Evolutionary conservation across 1,140 invertebrate genomes (phyloP).

Genomic region (Drosophila biarmipes): DNA sequence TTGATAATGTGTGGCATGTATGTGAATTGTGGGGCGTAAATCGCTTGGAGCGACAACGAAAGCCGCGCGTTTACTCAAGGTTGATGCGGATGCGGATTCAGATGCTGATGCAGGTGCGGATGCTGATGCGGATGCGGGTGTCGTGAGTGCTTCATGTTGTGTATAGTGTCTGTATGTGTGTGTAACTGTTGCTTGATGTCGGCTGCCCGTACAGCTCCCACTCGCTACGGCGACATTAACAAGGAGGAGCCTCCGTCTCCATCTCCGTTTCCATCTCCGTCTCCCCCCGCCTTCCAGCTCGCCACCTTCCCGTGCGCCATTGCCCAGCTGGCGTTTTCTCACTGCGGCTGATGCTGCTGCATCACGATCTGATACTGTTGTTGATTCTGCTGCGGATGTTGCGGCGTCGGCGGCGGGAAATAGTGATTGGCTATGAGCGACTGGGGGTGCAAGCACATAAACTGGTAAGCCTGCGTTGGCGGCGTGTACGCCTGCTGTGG

Average conservation of each 20-base stretch:
- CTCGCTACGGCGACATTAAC: slow-evolving; percentile 31
- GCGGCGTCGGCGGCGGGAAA: slow-evolving; percentile 68
- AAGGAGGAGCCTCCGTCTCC: slow-evolving; percentile 13
- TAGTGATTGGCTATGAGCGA: slow-evolving; percentile 82
- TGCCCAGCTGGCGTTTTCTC: slow-evolving; percentile 48
- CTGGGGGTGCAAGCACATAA: slow-evolving; percentile 86
- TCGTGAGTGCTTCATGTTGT: slow-evolving; percentile 31
- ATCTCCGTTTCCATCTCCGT: neutral
- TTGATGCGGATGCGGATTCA: slow-evolving; percentile 35
- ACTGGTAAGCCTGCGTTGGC: slow-evolving; percentile 84
- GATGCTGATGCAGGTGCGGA: slow-evolving; percentile 16
- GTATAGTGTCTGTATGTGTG: slow-evolving; percentile 32
- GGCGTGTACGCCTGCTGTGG: slow-evolving; percentile 83
- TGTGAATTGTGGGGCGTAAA: slow-evolving; percentile 19
- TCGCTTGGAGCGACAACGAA: slow-evolving; percentile 43
- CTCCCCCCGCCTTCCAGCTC: slow-evolving; percentile 14
- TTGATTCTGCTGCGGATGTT: slow-evolving; percentile 77
- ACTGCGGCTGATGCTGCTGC: slow-evolving; percentile 82
- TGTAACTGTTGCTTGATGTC: slow-evolving; percentile 42
- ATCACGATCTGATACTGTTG: slow-evolving; percentile 78
- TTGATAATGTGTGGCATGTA: slow-evolving; percentile 13
- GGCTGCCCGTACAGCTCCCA: slow-evolving; percentile 47
- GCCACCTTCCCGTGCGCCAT: slow-evolving; percentile 39
- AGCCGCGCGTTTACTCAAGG: slow-evolving; percentile 46
- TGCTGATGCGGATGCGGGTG: slow-evolving; percentile 18